These are phyloP conservation scores for Campoplex nolae DNA, from an alignment of 2,888 invertebrate genomes.

Conservation along the genomic window DNA sequence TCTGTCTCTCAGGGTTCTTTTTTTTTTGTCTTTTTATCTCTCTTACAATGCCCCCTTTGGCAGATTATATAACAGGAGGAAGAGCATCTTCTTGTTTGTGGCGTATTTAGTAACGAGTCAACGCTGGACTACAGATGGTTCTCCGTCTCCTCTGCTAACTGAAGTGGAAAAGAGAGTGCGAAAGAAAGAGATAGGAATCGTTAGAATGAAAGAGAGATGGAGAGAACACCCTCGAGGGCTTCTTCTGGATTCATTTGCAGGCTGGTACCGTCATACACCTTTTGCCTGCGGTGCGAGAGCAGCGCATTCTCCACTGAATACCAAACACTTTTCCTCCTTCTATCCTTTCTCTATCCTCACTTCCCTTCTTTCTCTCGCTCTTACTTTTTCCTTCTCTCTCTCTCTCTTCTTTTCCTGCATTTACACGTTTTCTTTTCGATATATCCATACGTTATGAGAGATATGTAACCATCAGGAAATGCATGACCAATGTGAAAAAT, in stretches of 20 bases:
- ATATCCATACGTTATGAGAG: slow-evolving; percentile 56
- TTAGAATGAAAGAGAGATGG: slow-evolving; percentile 6
- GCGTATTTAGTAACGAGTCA: slow-evolving; percentile 78
- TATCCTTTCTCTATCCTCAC: slow-evolving; percentile 30
- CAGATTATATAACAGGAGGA: slow-evolving; percentile 49
- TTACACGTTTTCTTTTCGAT: neutral
- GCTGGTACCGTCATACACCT: slow-evolving; percentile 74
- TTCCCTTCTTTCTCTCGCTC: neutral
- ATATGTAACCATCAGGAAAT: slow-evolving; percentile 66
- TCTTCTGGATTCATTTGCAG: slow-evolving; percentile 78
- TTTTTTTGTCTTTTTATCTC: neutral
- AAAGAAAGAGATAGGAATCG: slow-evolving; percentile 15
- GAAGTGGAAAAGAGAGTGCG: neutral
- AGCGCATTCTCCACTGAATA: slow-evolving; percentile 70
- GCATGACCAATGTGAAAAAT: slow-evolving; percentile 74
- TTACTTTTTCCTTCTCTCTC: neutral
- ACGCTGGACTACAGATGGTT: slow-evolving; percentile 78
- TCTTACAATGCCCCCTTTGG: slow-evolving; percentile 25
- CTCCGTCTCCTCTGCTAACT: slow-evolving; percentile 52
- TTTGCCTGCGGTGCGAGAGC: slow-evolving; percentile 60
- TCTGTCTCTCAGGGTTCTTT: slow-evolving; percentile 10
- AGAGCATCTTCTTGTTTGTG: slow-evolving; percentile 76
- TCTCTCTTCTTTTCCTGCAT: neutral
- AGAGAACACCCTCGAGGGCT: slow-evolving; percentile 70
- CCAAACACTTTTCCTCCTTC: slow-evolving; percentile 70